Conservation (phyloP, 2,888 invertebrate genomes). For the Oscheius myriophilus region DNA sequence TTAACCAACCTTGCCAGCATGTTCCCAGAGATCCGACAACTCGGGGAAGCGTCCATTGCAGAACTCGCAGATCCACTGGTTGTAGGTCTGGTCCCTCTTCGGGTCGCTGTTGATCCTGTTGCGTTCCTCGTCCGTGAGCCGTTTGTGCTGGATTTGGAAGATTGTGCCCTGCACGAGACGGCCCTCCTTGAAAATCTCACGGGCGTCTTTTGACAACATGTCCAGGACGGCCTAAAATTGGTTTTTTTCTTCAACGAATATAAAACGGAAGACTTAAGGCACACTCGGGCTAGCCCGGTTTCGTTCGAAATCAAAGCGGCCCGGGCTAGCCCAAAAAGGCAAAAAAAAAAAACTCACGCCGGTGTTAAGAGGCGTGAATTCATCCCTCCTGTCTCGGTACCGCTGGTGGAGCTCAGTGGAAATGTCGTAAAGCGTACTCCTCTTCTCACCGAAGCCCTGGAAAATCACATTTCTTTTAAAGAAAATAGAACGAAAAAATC, state of each 20-base stretch:
- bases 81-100: not conserved
- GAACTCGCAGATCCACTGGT: constrained; percentile 8
- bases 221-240: not conserved
- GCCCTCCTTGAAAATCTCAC: constrained; percentile 8
- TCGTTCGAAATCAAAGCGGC: no score
- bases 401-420: constrained; percentile 91
- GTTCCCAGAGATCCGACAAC: constrained; percentile 10
- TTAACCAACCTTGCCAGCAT: constrained; percentile 1
- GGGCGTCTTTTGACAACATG: not conserved
- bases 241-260: no score
- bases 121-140: constrained; percentile 16
- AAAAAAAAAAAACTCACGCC: not conserved
- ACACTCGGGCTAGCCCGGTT: no score
- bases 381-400: constrained; percentile 65
- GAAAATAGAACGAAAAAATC: not conserved
- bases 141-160: constrained; percentile 37
- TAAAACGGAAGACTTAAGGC: no score
- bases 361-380: constrained; percentile 36
- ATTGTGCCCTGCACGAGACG: constrained; percentile 41
- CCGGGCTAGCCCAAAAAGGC: no score
- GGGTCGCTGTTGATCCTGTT: not conserved
- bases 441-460: constrained; percentile 78
- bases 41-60: constrained; percentile 1
- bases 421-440: constrained; percentile 94
- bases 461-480: constrained; percentile 23